Percentiles rank a stretch among this genome's conserved stretches.
phyloP scores from a whole-genome alignment of 2,888 invertebrate species.

The Schizaphis graminum region DNA sequence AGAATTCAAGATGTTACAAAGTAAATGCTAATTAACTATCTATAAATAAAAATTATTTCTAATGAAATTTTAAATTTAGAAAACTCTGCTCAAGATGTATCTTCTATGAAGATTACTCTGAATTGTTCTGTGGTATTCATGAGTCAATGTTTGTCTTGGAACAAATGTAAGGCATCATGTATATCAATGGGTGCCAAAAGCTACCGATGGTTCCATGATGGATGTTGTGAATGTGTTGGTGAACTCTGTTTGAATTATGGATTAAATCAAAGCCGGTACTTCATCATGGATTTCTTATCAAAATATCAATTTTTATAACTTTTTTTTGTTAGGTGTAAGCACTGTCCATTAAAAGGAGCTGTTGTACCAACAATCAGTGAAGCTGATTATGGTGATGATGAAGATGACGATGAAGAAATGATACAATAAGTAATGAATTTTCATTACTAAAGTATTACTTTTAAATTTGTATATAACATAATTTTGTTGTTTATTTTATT shows the following conservation, averaged over 20 bases:
- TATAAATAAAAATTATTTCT: neutral
- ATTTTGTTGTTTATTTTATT: neutral
- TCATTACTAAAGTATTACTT: conserved; percentile 21
- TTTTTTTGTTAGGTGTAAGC: conserved; percentile 73
- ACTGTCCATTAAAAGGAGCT: conserved; percentile 76
- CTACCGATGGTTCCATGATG: conserved; percentile 94
- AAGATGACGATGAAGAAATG: conserved; percentile 66
- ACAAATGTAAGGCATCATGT: conserved; percentile 88
- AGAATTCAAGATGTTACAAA: conserved; percentile 48
- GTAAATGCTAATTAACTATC: conserved; percentile 9
- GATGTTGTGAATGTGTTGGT: conserved; percentile 94
- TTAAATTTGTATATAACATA: neutral
- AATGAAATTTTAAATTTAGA: conserved; percentile 66
- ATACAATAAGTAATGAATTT: conserved; percentile 49
- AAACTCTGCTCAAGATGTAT: conserved; percentile 70
- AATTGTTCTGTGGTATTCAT: conserved; percentile 95
- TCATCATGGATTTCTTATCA: conserved; percentile 32
- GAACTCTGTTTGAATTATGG: conserved; percentile 91
- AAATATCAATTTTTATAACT: neutral
- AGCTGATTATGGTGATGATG: conserved; percentile 77
- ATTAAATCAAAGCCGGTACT: conserved; percentile 84
- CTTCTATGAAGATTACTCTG: conserved; percentile 74
- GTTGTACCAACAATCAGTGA: conserved; percentile 73
- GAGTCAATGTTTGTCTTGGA: conserved; percentile 89
- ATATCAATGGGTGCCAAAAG: conserved; percentile 86